Evolutionary conservation across 2,113 vertebrate genomes (phyloP), one percentile per base, ranked within the genome.

Genomic region (Sebastes schlegelii): DNA sequence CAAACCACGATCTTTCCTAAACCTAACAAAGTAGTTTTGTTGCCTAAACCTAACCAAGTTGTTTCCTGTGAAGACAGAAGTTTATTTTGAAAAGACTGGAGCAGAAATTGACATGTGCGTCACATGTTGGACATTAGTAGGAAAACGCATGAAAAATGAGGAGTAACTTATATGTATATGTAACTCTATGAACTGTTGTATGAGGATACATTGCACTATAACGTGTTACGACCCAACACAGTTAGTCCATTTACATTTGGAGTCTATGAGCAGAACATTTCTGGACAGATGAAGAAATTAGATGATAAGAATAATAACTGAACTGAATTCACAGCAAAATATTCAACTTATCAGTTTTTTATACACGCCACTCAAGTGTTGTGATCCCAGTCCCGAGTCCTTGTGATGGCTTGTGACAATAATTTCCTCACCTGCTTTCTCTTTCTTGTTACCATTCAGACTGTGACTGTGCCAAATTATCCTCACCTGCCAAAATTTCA

Each of bases 401-500:
- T 68, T 71, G 10, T 68, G 60, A 89, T 87, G 55, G 76, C 42
- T 84, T 52, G 48, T 83, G 74, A 89, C 83, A 86, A 82, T 76
- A 60, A 69, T 85, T 89, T 82, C 52, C 65, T 77, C 55, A 58
- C 60, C 78, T 74, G 61, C 34, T 77, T 86, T 80, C 57, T 86
- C 79, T 63, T 68, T 81, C 73, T 85, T 89, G 79, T 89, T 89
- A 73, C 75, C 57, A 77, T 91, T 87, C 79, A 82, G 63, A 57
- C 74, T 12, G 23, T 51, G 71, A 86, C 82, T 83, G 71, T 85
- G 85, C 74, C 74, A 89, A 87, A 87, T 89, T 87, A 89, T 87
- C 79, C 86, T 83, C 86, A 91, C 85, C 82, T 92, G 84, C 85
- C 89, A 91, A 86, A 23, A 85, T 80, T 83, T 90, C 76, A 87